Evolutionary conservation across 2,797 vertebrate species (phyloP).

Genomic region (Harpagifer antarcticus): DNA sequence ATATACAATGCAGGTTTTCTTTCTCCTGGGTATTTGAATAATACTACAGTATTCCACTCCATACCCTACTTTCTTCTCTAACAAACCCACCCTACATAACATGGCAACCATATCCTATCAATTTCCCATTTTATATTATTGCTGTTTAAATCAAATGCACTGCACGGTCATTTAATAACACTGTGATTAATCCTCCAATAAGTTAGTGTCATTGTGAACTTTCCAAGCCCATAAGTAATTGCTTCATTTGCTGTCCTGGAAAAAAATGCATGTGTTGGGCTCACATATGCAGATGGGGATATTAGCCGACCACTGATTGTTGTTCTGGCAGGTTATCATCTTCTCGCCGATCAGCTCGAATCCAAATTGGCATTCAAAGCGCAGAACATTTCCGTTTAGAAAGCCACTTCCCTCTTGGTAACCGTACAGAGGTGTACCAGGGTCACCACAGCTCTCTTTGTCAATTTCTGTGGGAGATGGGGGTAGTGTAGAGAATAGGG

Average conservation of each 20-base stretch:
- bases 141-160: constrained; percentile 41
- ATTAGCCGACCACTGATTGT: constrained; percentile 99
- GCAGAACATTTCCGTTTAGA: constrained; percentile 95
- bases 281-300: constrained; percentile 99
- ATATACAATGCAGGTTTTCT: constrained; percentile 12
- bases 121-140: constrained; percentile 41
- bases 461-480: constrained; percentile 91
- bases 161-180: constrained; percentile 53
- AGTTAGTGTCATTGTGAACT: constrained; percentile 64
- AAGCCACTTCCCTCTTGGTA: constrained; percentile 96
- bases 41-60: neutral
- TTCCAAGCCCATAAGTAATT: constrained; percentile 60
- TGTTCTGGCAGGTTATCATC: constrained; percentile 98
- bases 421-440: constrained; percentile 96
- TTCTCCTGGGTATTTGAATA: constrained; percentile 13
- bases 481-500: neutral
- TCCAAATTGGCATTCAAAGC: constrained; percentile 98
- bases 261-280: constrained; percentile 69
- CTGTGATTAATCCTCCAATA: constrained; percentile 59
- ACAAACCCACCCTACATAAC: constrained; percentile 19
- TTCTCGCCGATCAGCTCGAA: constrained; percentile 99
- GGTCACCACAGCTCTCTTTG: constrained; percentile 98
- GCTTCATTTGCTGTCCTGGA: constrained; percentile 53
- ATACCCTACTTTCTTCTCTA: neutral
- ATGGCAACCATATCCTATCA: constrained; percentile 31